phyloP scores from a whole-genome alignment of 2,888 invertebrate genomes.

The Nomada lathburiana region DNA sequence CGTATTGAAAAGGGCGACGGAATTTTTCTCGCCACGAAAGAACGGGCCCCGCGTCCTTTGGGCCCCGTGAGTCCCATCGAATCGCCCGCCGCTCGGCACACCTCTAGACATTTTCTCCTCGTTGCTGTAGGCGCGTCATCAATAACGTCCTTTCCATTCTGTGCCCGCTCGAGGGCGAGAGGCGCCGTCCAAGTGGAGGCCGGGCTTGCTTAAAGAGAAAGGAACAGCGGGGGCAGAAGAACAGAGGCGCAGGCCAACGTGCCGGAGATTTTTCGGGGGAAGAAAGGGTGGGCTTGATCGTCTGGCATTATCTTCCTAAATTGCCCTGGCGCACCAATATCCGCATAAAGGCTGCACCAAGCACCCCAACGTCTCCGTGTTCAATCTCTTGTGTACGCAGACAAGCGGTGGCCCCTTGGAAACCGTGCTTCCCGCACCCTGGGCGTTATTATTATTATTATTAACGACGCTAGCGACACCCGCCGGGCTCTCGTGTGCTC shows the following conservation, averaged over 20 bases:
- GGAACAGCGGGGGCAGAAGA: background rate
- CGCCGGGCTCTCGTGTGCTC: background rate
- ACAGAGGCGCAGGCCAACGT: background rate
- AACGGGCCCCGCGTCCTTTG: slow-evolving; percentile 36
- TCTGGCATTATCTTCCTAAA: slow-evolving; percentile 78
- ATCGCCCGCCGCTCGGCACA: slow-evolving; percentile 9
- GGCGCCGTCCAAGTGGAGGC: slow-evolving; percentile 32
- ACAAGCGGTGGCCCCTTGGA: slow-evolving; percentile 31
- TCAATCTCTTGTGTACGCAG: slow-evolving; percentile 44
- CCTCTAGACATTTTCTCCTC: slow-evolving; percentile 45
- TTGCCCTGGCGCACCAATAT: slow-evolving; percentile 72
- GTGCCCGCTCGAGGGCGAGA: slow-evolving; percentile 48
- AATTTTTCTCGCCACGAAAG: slow-evolving; percentile 49
- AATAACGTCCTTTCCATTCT: slow-evolving; percentile 74
- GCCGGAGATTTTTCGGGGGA: slow-evolving; percentile 48
- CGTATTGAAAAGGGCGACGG: slow-evolving; percentile 39
- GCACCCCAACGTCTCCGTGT: slow-evolving; percentile 48
- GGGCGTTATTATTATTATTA: slow-evolving; percentile 68
- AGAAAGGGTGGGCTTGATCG: slow-evolving; percentile 72
- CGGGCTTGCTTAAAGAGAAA: background rate
- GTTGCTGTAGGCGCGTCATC: slow-evolving; percentile 69
- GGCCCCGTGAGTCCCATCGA: slow-evolving; percentile 42
- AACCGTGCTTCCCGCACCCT: slow-evolving; percentile 54
- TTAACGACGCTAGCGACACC: slow-evolving; percentile 55
- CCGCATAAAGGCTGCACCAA: slow-evolving; percentile 60